Evolutionary conservation across 2,797 vertebrate species (phyloP).

Genomic region (Neosilurus mollespiculum): DNA sequence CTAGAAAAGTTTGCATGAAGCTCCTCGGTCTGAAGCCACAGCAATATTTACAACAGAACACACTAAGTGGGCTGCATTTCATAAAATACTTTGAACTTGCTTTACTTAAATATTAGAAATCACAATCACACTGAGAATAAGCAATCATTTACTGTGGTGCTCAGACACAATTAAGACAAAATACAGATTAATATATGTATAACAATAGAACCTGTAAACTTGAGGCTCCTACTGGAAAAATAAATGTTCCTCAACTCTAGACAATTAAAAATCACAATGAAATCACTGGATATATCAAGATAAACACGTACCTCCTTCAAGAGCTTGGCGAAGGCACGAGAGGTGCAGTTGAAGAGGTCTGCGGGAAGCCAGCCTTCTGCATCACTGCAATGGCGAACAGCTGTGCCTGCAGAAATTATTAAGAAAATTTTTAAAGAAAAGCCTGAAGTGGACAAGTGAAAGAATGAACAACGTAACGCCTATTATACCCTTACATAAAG

Average conservation of each 20-base stretch:
- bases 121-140: neutral
- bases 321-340: slow-evolving; percentile 74
- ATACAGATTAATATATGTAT: neutral
- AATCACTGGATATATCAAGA: neutral
- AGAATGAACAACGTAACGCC: neutral
- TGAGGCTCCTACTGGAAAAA: neutral
- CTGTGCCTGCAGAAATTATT: slow-evolving; percentile 70
- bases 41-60: neutral
- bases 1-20: slow-evolving; percentile 74
- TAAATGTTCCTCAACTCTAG: neutral
- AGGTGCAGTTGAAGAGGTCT: slow-evolving; percentile 87
- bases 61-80: neutral
- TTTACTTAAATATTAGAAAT: neutral
- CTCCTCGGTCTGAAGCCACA: slow-evolving; percentile 74
- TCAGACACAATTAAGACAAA: neutral
- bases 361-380: slow-evolving; percentile 85
- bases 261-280: neutral
- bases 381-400: slow-evolving; percentile 81
- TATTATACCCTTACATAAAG: neutral
- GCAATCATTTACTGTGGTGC: neutral
- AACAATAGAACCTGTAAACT: neutral
- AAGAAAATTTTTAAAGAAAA: neutral
- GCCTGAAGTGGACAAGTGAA: neutral
- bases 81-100: neutral
- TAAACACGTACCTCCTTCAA: slow-evolving; percentile 70